Conservation (phyloP, 1,140 invertebrate species). For the Drosophila auraria region DNA sequence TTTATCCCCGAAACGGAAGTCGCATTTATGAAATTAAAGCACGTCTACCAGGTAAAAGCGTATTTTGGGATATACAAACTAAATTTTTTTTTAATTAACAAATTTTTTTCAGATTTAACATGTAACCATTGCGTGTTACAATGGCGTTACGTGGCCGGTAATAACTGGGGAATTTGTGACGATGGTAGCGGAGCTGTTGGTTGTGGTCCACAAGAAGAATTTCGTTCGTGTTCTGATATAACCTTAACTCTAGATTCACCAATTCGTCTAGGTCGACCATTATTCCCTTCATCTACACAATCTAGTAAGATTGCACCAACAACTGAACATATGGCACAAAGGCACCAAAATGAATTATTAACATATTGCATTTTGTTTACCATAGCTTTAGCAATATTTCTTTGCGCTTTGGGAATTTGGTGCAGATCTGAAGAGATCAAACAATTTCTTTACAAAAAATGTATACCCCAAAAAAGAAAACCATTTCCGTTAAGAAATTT, state of each 20-base stretch:
- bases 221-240: constrained; percentile 94
- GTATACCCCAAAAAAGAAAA: not conserved
- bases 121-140: constrained; percentile 86
- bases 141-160: constrained; percentile 83
- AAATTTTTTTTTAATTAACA: too few species aligned
- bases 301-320: not conserved
- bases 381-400: constrained; percentile 84
- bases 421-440: constrained; percentile 65
- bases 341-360: constrained; percentile 31
- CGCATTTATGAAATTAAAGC: constrained; percentile 92
- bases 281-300: constrained; percentile 44
- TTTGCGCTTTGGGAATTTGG: constrained; percentile 85
- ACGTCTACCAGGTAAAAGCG: constrained; percentile 87
- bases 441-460: not conserved
- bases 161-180: constrained; percentile 86
- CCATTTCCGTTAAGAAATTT: not conserved
- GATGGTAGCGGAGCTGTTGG: constrained; percentile 85
- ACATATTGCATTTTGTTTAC: constrained; percentile 85
- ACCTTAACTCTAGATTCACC: constrained; percentile 87
- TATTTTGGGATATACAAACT: not conserved
- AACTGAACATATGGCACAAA: constrained; percentile 20
- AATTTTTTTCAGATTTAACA: constrained; percentile 72
- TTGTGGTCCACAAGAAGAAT: constrained; percentile 91
- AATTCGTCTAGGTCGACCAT: constrained; percentile 53
- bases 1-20: constrained; percentile 91